Conservation (phyloP, 2,797 vertebrate genomes). For the Channa striata region DNA sequence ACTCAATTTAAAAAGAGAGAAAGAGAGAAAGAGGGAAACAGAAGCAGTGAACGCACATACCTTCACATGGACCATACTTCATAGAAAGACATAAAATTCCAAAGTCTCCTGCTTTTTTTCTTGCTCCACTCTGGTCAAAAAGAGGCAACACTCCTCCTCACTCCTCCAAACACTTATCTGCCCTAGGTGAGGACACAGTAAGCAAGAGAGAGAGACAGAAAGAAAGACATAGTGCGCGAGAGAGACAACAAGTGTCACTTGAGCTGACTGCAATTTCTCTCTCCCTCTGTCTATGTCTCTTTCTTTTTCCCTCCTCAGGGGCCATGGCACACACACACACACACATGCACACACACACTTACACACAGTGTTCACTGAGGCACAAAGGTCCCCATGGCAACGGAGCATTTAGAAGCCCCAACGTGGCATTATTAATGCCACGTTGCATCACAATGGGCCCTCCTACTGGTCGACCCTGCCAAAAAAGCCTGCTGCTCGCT, state of each 20-base stretch:
- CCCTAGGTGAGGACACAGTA: constrained; percentile 55
- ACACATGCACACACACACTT: constrained; percentile 67
- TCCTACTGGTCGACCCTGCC: constrained; percentile 84
- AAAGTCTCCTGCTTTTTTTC: constrained; percentile 45
- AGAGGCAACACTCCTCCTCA: constrained; percentile 31
- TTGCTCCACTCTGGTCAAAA: constrained; percentile 48
- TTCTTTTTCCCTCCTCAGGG: constrained; percentile 58
- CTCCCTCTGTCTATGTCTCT: constrained; percentile 58
- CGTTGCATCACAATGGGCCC: constrained; percentile 91
- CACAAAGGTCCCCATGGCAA: constrained; percentile 98
- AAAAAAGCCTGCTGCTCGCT: constrained; percentile 83
- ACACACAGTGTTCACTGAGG: constrained; percentile 88
- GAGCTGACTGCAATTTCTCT: constrained; percentile 70
- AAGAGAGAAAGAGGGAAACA: not conserved
- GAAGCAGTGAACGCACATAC: constrained; percentile 65
- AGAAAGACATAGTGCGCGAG: constrained; percentile 27
- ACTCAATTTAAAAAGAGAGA: not conserved
- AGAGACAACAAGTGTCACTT: constrained; percentile 79
- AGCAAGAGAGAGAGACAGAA: constrained; percentile 33
- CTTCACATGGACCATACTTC: constrained; percentile 84
- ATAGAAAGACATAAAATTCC: constrained; percentile 42
- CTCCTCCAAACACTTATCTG: constrained; percentile 58
- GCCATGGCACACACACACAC: constrained; percentile 46
- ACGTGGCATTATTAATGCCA: constrained; percentile 93
- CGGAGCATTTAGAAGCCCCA: constrained; percentile 90